A percentile compares a stretch with the other conserved stretches of the same genome.
These are phyloP conservation scores for Selene dorsalis DNA, from an alignment of 2,797 vertebrate genomes.

Conservation along the genomic window DNA sequence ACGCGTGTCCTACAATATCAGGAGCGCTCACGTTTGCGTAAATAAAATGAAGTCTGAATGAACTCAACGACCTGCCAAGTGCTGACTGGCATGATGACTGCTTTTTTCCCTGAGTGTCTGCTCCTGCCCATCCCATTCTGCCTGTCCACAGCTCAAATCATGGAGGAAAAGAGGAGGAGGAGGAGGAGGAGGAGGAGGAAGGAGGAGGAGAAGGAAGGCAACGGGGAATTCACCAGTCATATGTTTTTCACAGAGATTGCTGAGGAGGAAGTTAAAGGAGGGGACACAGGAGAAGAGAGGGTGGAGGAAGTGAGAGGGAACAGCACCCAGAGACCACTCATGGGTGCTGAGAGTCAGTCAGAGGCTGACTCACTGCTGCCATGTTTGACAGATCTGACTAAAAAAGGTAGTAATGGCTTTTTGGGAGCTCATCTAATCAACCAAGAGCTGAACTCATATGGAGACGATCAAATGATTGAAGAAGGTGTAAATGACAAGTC, in stretches of 20 bases:
- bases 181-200: slow-evolving; percentile 43
- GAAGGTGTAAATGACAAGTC: slow-evolving; percentile 28
- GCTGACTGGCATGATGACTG: slow-evolving; percentile 61
- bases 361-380: slow-evolving; percentile 19
- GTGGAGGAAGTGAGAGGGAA: slow-evolving; percentile 13
- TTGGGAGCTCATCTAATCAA: slow-evolving; percentile 13
- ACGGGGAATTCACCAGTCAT: slow-evolving; percentile 52
- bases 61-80: slow-evolving; percentile 63
- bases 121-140: slow-evolving; percentile 66
- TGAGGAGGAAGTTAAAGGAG: slow-evolving; percentile 27
- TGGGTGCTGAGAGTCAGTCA: slow-evolving; percentile 21
- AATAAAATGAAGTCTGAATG: slow-evolving; percentile 27
- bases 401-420: slow-evolving; percentile 33
- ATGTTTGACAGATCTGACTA: slow-evolving; percentile 44
- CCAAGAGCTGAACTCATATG: slow-evolving; percentile 34
- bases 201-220: slow-evolving; percentile 30
- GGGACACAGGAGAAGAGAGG: slow-evolving; percentile 21
- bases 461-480: slow-evolving; percentile 37
- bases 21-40: not conserved
- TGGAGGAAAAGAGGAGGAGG: slow-evolving; percentile 8
- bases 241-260: slow-evolving; percentile 66
- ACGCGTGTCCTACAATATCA: slow-evolving; percentile 6
- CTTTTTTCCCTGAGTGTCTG: slow-evolving; percentile 51
- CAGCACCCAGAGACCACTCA: slow-evolving; percentile 43
- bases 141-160: slow-evolving; percentile 60